Conservation (phyloP, 2,888 invertebrate genomes). For the Bhutanitis thaidina region DNA sequence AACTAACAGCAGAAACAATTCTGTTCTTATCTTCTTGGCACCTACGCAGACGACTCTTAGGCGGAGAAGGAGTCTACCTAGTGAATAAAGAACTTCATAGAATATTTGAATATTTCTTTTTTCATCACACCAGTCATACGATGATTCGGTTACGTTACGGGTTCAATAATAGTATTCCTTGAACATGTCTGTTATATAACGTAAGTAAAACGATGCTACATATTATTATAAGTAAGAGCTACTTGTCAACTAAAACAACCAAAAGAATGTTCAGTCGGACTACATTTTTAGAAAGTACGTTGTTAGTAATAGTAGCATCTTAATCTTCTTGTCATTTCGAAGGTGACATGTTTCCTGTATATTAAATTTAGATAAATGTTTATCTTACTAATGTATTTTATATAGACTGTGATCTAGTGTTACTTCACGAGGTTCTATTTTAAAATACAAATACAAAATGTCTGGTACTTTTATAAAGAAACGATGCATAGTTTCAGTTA, state of each 20-base stretch:
- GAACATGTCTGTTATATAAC: not conserved
- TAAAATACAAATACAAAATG: conserved; percentile 30
- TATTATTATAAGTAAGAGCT: too few species aligned
- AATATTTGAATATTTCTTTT: too few species aligned
- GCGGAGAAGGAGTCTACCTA: too few species aligned
- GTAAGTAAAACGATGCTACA: not conserved
- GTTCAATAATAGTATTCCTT: too few species aligned
- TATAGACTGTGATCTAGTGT: conserved; percentile 78
- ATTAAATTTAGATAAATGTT: conserved; percentile 56
- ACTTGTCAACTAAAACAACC: not conserved
- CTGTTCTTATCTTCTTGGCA: too few species aligned
- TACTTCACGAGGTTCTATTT: conserved; percentile 75
- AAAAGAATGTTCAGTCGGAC: conserved; percentile 27
- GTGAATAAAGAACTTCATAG: too few species aligned
- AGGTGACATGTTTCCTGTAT: conserved; percentile 54
- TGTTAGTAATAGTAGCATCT: conserved; percentile 37
- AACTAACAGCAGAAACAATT: too few species aligned
- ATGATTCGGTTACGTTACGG: too few species aligned
- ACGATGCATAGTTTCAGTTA: too few species aligned
- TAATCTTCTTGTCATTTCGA: conserved; percentile 50
- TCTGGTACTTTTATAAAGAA: too few species aligned
- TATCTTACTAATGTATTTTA: conserved; percentile 66
- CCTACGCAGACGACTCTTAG: too few species aligned
- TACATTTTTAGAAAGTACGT: conserved; percentile 28
- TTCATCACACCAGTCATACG: not conserved